These are phyloP conservation scores for Harlomillsia oculata DNA, from an alignment of 1,140 invertebrate genomes.

Conservation along the genomic window DNA sequence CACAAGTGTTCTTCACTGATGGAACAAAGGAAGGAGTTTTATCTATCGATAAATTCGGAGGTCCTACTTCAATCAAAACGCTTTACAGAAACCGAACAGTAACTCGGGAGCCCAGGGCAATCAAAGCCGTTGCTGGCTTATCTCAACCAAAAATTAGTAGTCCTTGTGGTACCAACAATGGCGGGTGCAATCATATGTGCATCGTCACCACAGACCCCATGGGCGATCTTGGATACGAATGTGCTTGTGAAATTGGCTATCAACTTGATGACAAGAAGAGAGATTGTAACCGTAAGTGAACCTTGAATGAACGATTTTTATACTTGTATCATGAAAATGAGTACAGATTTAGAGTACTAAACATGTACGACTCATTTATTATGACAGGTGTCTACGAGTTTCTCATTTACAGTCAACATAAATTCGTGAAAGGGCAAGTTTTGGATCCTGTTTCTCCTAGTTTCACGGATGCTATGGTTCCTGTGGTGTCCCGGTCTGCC, in stretches of 20 bases:
- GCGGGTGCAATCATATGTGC: conserved; percentile 91
- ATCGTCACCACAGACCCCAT: conserved; percentile 60
- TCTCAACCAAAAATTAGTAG: conserved; percentile 53
- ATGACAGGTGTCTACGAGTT: conserved; percentile 70
- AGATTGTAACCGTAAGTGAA: conserved; percentile 63
- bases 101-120: conserved; percentile 69
- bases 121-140: conserved; percentile 68
- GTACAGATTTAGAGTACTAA: too few relatives aligned
- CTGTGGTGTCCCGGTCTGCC: conserved; percentile 78
- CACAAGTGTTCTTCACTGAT: conserved; percentile 89
- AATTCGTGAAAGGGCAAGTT: conserved; percentile 91
- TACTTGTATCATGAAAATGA: too few relatives aligned
- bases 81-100: conserved; percentile 65
- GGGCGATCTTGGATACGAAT: conserved; percentile 59
- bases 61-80: conserved; percentile 57
- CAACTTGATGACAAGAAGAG: conserved; percentile 61
- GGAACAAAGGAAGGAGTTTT: conserved; percentile 88
- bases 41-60: conserved; percentile 79
- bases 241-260: conserved; percentile 88
- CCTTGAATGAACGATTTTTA: conserved; percentile 4
- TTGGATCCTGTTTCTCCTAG: conserved; percentile 77
- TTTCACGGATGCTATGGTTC: conserved; percentile 87
- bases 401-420: conserved; percentile 91
- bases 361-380: conserved; percentile 19
- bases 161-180: conserved; percentile 81